These are phyloP conservation scores for Osmoderma eremita DNA, from an alignment of 2,888 invertebrate genomes.

Conservation along the genomic window DNA sequence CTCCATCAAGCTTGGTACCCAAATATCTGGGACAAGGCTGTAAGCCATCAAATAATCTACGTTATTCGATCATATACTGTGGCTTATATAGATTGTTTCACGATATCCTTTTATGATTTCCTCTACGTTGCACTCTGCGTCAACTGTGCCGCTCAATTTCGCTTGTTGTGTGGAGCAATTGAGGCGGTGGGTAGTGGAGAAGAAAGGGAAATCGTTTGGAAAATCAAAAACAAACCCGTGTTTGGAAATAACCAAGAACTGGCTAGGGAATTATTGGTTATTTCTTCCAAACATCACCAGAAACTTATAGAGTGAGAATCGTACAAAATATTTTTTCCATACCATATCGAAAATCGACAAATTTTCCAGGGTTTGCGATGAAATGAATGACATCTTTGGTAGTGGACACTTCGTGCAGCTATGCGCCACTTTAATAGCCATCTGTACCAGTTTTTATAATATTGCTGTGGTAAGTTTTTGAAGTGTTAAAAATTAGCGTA, in stretches of 20 bases:
- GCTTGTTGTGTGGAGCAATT: conserved; percentile 40
- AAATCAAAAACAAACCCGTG: neutral
- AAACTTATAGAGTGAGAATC: conserved; percentile 42
- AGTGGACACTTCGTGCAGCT: conserved; percentile 44
- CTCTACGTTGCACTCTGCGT: conserved; percentile 44
- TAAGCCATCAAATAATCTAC: conserved; percentile 45
- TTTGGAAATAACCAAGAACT: neutral
- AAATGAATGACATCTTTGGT: conserved; percentile 34
- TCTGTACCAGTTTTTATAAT: conserved; percentile 45
- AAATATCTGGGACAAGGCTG: conserved; percentile 38
- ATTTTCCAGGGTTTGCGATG: neutral
- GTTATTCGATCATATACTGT: conserved; percentile 39
- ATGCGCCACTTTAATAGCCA: conserved; percentile 40
- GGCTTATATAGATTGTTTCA: conserved; percentile 37
- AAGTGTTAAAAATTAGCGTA: neutral
- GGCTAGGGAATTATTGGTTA: conserved; percentile 32
- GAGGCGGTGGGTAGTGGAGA: conserved; percentile 32
- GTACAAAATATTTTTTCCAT: neutral
- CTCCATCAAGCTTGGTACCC: conserved; percentile 46
- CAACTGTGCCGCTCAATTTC: conserved; percentile 46
- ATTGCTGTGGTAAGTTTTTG: conserved; percentile 19
- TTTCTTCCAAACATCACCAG: conserved; percentile 46
- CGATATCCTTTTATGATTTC: conserved; percentile 43
- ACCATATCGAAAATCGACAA: neutral
- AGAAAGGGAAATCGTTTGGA: conserved; percentile 30